These are phyloP conservation scores for Drosophila koepferae DNA, from an alignment of 2,888 invertebrate species.

Conservation along the genomic window DNA sequence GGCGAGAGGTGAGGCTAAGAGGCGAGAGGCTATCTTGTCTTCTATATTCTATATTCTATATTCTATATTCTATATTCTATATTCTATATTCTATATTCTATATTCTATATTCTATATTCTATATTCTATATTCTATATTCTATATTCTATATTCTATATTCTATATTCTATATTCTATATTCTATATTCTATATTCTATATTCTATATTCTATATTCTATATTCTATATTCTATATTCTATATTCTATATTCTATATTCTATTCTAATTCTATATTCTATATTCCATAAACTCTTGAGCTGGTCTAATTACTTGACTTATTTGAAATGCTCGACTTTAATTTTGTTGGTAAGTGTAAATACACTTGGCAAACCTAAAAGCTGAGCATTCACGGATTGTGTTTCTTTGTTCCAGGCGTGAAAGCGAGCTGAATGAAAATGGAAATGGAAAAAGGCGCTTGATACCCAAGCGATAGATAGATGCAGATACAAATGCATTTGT, in stretches of 20 bases:
- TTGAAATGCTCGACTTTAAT: constrained; percentile 14
- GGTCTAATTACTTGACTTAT: neutral
- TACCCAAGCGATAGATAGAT: constrained; percentile 60
- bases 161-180: neutral
- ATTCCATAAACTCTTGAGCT: neutral
- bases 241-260: neutral
- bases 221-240: neutral
- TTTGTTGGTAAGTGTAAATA: constrained; percentile 24
- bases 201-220: constrained; percentile 1
- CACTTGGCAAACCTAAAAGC: constrained; percentile 58
- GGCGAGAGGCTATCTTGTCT: no score
- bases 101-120: neutral
- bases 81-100: neutral
- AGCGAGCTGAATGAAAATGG: constrained; percentile 58
- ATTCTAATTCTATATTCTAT: neutral
- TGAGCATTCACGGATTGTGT: constrained; percentile 68
- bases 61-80: neutral
- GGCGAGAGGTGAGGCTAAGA: no score
- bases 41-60: neutral
- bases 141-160: neutral
- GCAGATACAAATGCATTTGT: constrained; percentile 15
- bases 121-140: neutral
- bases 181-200: constrained; percentile 1
- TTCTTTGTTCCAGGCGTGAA: constrained; percentile 71
- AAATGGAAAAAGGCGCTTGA: constrained; percentile 38